These are phyloP conservation scores for Ylistrum balloti DNA, from an alignment of 1,140 invertebrate genomes.

Conservation along the genomic window DNA sequence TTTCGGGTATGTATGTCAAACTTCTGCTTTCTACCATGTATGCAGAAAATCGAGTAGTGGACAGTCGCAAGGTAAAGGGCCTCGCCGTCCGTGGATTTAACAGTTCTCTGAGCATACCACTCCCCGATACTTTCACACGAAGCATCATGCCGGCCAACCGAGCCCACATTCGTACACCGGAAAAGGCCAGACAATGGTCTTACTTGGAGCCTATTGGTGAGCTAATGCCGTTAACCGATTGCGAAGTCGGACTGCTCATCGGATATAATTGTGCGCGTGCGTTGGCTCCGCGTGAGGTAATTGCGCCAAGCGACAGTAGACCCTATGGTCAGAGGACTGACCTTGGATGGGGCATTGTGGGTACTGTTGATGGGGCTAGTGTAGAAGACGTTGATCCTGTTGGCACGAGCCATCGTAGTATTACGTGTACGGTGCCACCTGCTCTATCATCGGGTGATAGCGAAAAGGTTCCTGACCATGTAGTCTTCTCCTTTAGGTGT, in stretches of 20 bases:
- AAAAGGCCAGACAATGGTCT: conserved; percentile 50
- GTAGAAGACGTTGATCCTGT: neutral
- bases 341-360: conserved; percentile 54
- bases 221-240: conserved; percentile 48
- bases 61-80: conserved; percentile 51
- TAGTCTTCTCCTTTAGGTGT: conserved; percentile 6
- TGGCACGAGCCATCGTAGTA: neutral
- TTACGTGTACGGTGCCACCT: neutral
- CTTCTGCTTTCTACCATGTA: conserved; percentile 54
- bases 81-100: conserved; percentile 50
- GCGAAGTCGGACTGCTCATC: conserved; percentile 56
- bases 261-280: conserved; percentile 56
- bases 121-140: conserved; percentile 50
- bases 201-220: conserved; percentile 46
- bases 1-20: conserved; percentile 46
- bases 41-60: conserved; percentile 47
- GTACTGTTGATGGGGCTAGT: neutral
- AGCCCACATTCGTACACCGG: conserved; percentile 56
- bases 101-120: neutral
- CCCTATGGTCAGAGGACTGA: conserved; percentile 57
- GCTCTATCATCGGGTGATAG: neutral
- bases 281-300: conserved; percentile 53
- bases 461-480: no score
- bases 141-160: conserved; percentile 62
- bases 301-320: conserved; percentile 37